A percentile compares a stretch with the other conserved stretches of the same genome.
These are phyloP conservation scores for Eubasilissa splendida DNA, from an alignment of 2,888 invertebrate genomes.

Conservation along the genomic window DNA sequence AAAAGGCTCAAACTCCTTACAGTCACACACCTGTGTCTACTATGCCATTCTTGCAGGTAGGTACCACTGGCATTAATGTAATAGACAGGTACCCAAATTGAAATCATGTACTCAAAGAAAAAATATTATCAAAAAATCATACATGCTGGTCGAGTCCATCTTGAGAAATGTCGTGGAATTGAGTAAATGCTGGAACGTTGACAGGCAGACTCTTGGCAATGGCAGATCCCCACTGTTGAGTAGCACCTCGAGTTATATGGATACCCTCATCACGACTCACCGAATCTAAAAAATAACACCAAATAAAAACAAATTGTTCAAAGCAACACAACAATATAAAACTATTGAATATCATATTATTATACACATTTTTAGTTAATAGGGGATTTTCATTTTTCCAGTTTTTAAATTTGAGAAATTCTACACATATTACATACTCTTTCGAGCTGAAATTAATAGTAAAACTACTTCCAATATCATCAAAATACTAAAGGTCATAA, in stretches of 20 bases:
- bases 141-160: conserved; percentile 59
- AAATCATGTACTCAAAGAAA: too few relatives aligned
- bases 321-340: neutral
- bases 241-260: conserved; percentile 68
- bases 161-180: conserved; percentile 60
- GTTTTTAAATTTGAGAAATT: too few relatives aligned
- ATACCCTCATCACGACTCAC: conserved; percentile 76
- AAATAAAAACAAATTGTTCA: neutral
- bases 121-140: conserved; percentile 15
- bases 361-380: neutral
- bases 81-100: too few relatives aligned
- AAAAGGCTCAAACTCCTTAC: too few relatives aligned
- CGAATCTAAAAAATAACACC: conserved; percentile 63
- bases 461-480: too few relatives aligned
- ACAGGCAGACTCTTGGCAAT: conserved; percentile 87
- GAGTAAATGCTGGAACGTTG: conserved; percentile 79
- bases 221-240: conserved; percentile 65
- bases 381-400: too few relatives aligned
- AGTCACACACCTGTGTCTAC: too few relatives aligned
- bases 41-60: too few relatives aligned
- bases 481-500: too few relatives aligned
- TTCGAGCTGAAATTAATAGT: too few relatives aligned
- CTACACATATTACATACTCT: too few relatives aligned
- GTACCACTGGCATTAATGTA: too few relatives aligned
- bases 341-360: neutral